phyloP scores from a whole-genome alignment of 2,888 invertebrate species.

The Hydraecia micacea region DNA sequence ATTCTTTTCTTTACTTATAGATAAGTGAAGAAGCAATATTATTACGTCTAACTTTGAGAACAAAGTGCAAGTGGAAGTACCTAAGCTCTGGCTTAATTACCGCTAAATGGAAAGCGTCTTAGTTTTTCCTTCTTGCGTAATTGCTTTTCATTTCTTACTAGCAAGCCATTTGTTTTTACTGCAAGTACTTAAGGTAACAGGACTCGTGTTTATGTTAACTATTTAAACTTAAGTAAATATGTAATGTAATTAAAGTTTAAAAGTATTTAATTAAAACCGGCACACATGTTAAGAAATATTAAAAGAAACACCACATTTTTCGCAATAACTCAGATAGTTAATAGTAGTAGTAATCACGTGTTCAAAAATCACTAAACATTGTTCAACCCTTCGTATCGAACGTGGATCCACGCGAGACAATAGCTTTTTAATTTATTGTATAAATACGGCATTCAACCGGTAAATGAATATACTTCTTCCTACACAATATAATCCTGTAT shows the following conservation, averaged over 20 bases:
- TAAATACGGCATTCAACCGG: background rate
- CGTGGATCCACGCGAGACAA: background rate
- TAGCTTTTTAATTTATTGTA: background rate
- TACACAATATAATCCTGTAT: background rate
- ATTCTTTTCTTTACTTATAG: conserved; percentile 3
- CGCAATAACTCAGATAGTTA: background rate
- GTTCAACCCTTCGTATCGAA: background rate
- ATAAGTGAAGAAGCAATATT: conserved; percentile 12
- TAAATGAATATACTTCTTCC: background rate
- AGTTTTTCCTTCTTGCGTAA: conserved; percentile 1
- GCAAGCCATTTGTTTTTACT: conserved; percentile 7
- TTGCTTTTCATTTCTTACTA: conserved; percentile 26
- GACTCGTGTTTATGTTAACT: background rate
- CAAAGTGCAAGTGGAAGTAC: conserved; percentile 15
- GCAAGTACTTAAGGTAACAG: conserved; percentile 10
- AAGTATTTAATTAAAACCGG: background rate
- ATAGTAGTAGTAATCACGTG: too few species aligned
- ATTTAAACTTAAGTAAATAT: background rate
- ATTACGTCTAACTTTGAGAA: conserved; percentile 13
- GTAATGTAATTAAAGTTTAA: background rate
- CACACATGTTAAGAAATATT: background rate
- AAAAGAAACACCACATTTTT: background rate
- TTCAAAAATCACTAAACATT: background rate
- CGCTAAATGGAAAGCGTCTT: background rate
- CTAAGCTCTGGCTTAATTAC: conserved; percentile 27